Evolutionary conservation across 2,797 vertebrate species (phyloP).

Genomic region (Prionace glauca): DNA sequence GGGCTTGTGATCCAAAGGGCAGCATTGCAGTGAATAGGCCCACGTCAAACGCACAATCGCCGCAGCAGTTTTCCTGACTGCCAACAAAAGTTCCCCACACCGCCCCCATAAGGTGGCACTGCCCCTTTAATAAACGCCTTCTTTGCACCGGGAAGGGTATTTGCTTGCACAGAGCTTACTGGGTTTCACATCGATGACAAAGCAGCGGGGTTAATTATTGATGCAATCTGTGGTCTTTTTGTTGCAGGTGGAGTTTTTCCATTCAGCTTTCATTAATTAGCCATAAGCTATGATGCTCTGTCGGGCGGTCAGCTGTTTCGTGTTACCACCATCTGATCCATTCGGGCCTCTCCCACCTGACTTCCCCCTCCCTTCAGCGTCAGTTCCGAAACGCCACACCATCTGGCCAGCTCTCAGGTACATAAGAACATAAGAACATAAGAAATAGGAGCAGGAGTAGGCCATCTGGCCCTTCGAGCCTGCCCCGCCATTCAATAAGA

Average conservation of each 20-base stretch:
- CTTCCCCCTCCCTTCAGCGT: background rate
- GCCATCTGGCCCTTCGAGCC: too few relatives aligned
- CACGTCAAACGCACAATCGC: background rate
- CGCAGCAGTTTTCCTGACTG: background rate
- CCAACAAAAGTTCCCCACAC: background rate
- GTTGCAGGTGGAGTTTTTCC: slow-evolving; percentile 51
- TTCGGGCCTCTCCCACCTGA: too few relatives aligned
- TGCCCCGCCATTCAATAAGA: too few relatives aligned
- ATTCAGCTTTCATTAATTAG: slow-evolving; percentile 49
- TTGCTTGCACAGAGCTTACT: background rate
- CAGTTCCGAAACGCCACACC: background rate
- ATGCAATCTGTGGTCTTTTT: slow-evolving; percentile 44
- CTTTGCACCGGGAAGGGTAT: background rate
- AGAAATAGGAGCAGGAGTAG: too few relatives aligned
- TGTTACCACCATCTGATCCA: slow-evolving; percentile 20
- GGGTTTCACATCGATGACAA: slow-evolving; percentile 48
- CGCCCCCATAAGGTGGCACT: background rate
- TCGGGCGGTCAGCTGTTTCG: background rate
- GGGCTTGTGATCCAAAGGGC: background rate
- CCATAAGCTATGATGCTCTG: slow-evolving; percentile 47
- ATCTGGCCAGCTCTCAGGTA: slow-evolving; percentile 24
- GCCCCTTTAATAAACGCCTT: background rate
- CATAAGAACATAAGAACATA: too few relatives aligned
- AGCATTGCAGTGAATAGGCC: background rate
- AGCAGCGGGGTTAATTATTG: slow-evolving; percentile 52